These are phyloP conservation scores for Myodes glareolus DNA, from an alignment of 2,113 vertebrate species.

Conservation along the genomic window DNA sequence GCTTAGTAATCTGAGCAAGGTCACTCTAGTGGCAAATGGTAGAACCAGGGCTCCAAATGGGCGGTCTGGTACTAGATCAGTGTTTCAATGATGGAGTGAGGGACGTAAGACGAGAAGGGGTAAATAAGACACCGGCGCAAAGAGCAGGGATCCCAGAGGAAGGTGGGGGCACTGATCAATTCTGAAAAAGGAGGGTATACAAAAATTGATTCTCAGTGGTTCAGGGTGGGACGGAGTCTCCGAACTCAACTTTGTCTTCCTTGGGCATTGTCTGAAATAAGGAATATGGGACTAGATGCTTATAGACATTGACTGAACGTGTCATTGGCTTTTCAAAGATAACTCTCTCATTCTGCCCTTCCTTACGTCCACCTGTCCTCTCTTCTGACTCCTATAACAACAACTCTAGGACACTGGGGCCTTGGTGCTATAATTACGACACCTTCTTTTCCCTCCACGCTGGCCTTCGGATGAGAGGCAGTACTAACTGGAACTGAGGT, in stretches of 20 bases:
- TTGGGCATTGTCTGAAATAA: background rate
- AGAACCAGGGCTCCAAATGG: background rate
- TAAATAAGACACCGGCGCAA: background rate
- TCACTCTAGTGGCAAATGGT: background rate
- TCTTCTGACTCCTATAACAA: background rate
- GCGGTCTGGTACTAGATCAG: background rate
- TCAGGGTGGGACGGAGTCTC: too few relatives aligned
- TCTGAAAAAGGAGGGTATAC: background rate
- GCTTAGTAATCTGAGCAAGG: background rate
- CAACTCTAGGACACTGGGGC: fast-evolving
- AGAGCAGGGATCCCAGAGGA: background rate
- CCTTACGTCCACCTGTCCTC: background rate
- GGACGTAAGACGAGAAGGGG: background rate
- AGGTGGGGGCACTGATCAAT: too few relatives aligned
- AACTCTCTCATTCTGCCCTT: background rate
- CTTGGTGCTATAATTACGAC: background rate
- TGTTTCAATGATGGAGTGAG: background rate
- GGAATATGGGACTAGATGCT: background rate
- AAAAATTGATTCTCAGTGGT: background rate
- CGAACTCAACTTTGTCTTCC: background rate
- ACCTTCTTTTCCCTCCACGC: background rate
- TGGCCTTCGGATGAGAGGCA: background rate
- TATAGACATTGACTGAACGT: background rate
- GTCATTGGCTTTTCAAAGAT: background rate
- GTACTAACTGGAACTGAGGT: background rate